Percentiles rank a stretch among this genome's conserved stretches.
Conservation (phyloP, 2,888 invertebrate genomes). For the Pollenia angustigena region DNA sequence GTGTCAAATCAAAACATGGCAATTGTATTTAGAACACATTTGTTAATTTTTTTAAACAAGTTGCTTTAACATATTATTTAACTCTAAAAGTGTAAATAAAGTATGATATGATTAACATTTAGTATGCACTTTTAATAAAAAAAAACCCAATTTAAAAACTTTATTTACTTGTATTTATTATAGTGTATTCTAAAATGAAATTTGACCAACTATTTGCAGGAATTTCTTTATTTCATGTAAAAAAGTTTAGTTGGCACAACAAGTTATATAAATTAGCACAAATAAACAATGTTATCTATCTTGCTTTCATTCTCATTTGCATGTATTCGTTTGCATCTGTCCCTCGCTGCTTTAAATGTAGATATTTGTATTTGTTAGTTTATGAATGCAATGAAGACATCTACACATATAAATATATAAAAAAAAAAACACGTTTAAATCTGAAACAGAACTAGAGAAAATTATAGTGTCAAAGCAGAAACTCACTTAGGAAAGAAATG, state of each 20-base stretch:
- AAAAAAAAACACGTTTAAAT: not conserved
- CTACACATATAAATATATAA: not conserved
- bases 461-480: conserved; percentile 43
- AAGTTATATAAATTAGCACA: conserved; percentile 55
- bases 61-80: too few species aligned
- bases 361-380: conserved; percentile 28
- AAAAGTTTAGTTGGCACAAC: conserved; percentile 49
- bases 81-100: too few species aligned
- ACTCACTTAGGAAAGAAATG: conserved; percentile 29
- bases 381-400: conserved; percentile 26
- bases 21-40: too few species aligned
- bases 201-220: not conserved
- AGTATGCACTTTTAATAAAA: too few species aligned
- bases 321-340: not conserved
- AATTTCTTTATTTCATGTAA: not conserved
- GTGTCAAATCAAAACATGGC: too few species aligned
- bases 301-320: conserved; percentile 10
- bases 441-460: conserved; percentile 18
- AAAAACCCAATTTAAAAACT: too few species aligned
- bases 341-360: not conserved
- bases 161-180: too few species aligned
- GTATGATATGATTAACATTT: too few species aligned
- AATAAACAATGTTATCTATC: conserved; percentile 60
- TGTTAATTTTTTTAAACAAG: too few species aligned
- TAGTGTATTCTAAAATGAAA: not conserved